Evolutionary conservation across 2,113 vertebrate species (phyloP).

Genomic region (Cacatua alba): DNA sequence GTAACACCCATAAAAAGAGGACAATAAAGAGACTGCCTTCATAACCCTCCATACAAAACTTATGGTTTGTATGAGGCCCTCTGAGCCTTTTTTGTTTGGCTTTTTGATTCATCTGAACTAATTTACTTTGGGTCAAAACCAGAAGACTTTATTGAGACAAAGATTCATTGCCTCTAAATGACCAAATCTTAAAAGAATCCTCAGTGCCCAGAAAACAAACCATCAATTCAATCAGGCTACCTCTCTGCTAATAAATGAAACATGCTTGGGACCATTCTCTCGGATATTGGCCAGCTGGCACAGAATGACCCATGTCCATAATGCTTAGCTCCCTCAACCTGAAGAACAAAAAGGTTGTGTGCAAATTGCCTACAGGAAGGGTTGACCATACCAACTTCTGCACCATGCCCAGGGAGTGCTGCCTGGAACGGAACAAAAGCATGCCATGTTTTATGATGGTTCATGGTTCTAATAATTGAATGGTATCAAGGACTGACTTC

Average conservation of each 20-base stretch:
- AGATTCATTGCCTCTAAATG: not conserved
- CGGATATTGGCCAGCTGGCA: not conserved
- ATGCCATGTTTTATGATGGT: not conserved
- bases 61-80: not conserved
- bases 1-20: not conserved
- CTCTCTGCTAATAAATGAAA: conserved; percentile 4
- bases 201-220: not conserved
- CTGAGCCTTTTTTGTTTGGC: not conserved
- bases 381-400: not conserved
- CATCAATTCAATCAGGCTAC: not conserved
- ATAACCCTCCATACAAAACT: not conserved
- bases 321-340: not conserved
- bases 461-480: not conserved
- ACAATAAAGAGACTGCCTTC: not conserved
- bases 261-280: not conserved
- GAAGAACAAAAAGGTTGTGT: not conserved
- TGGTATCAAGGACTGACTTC: not conserved
- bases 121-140: not conserved
- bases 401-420: not conserved
- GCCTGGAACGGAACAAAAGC: fast-evolving
- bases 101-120: not conserved
- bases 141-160: not conserved
- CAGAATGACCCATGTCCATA: fast-evolving
- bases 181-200: not conserved
- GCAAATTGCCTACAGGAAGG: not conserved